A percentile compares a stretch with the other conserved stretches of the same genome.
phyloP scores from a whole-genome alignment of 64 coral and sea anemone species.

The Orbicella faveolata region DNA sequence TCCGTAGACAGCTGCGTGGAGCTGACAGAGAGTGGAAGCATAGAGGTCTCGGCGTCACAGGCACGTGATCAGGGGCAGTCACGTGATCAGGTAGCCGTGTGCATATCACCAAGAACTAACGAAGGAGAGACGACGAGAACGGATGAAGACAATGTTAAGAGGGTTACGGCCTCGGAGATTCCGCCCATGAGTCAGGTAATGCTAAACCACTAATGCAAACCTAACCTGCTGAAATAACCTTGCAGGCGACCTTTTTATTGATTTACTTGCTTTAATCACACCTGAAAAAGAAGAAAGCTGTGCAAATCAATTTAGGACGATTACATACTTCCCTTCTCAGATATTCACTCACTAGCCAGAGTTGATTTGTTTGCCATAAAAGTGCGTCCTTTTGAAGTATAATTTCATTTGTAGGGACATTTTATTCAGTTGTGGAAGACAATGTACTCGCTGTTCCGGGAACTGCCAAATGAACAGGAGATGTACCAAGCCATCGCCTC shows the following conservation, averaged over 20 bases:
- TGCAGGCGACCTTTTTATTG: too few relatives aligned
- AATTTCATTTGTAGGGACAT: conserved; percentile 66
- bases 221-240: too few relatives aligned
- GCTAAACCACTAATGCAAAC: too few relatives aligned
- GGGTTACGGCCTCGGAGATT: not conserved
- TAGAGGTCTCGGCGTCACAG: not conserved
- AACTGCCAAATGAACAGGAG: conserved; percentile 94
- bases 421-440: conserved; percentile 99
- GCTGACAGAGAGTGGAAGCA: conserved; percentile 54
- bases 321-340: too few relatives aligned
- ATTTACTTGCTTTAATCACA: too few relatives aligned
- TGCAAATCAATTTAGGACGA: too few relatives aligned
- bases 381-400: not conserved
- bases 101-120: not conserved
- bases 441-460: conserved; percentile 97
- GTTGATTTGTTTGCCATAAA: not conserved
- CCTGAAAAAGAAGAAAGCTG: too few relatives aligned
- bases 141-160: conserved; percentile 14
- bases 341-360: too few relatives aligned
- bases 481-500: conserved; percentile 97
- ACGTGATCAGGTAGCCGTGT: not conserved
- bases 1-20: conserved; percentile 79
- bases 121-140: not conserved
- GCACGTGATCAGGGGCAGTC: not conserved
- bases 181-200: conserved; percentile 32